Evolutionary conservation across 2,797 vertebrate genomes (phyloP), one percentile per base, ranked within the genome.

Genomic region (Liasis olivaceus): DNA sequence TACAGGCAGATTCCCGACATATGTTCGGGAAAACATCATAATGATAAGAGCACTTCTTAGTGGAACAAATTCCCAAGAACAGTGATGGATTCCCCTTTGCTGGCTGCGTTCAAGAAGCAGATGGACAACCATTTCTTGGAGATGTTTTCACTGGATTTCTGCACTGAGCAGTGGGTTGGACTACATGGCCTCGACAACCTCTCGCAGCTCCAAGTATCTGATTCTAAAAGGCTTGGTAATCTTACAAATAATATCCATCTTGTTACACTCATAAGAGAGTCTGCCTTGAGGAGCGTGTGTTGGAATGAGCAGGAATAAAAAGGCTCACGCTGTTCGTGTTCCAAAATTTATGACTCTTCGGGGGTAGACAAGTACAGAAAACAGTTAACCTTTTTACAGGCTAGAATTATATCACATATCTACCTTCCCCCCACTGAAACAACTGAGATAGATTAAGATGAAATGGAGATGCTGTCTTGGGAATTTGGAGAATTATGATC

Each of bases 251-350:
- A 64, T 12, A 28, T 0, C 2, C 86, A 66, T 13, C 42, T 87
- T 28, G 0, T 2, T 13, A 59, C 69, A n/a, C 24, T 84, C 81
- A 26, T 64, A 0, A 77, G 0, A 0, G 1, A 54, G 12, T 92
- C 62, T 15, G 64, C 92, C 90, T 0, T 3, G 88, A 87, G 88
- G 90, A 72, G 31, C 14, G 54, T 60, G 62, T 51, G 60, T 60
- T 12, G 20, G 31, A 88, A 86, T 63, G 66, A 84, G 6, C 60
- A 92, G 85, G 64, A 56, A 5, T n/a, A 36, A 94, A 91, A 93
- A 89, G 66, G n/a, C 17, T 12, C 60, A 14, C 14, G 26, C 62
- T 66, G 36, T 36, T 56, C 20, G 51, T n/a, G 88, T n/a, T 64
- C 88, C 88, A 66, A 28, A 66, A 89, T 47, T 6, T 47, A 62